Evolutionary conservation across 2,113 vertebrate species (phyloP), one percentile per base, ranked within the genome.

Genomic region (Mirounga angustirostris): DNA sequence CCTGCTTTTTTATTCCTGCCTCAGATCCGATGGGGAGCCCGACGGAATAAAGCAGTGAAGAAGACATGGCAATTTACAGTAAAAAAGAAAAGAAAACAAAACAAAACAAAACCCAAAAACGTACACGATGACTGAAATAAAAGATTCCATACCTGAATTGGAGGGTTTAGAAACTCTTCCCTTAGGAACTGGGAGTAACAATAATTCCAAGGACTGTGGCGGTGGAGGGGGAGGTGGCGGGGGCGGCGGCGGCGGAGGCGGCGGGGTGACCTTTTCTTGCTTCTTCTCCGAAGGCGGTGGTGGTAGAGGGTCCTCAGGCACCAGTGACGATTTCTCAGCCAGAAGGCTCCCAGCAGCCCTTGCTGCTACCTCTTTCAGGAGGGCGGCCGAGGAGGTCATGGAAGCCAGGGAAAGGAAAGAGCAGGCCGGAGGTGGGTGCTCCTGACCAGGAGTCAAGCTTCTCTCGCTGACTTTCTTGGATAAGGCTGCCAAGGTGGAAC

Each of bases 381-480:
- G 99, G 91, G 99, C 99, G 80, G 99, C 99, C 0, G 99, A 99
- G 91, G 99, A 99, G 97, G 99, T 99, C 99, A 99, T 99, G 76
- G 99, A 99, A 97, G 99, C 99, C 93, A 99, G 98, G 30, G 99
- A 99, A 96, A 99, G 99, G 98, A 99, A 99, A 97, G 99, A 99
- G 98, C 99, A 99, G 74, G 99, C 99, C 0, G 99, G 99, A 97
- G 99, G 98, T 0, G 99, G 99, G 97, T 99, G 99, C 86, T 99
- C 99, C 97, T 98, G 99, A 36, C 98, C 99, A 3, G 99, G 99
- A 81, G 99, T 99, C 98, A 99, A 98, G 97, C 99, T 99, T 97
- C 99, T 99, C 98, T 99, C 99, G 15, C 99, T 99, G 97, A 99
- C 99, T 99, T 99, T 99, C 99, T 99, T 99, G 98, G 99, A 99